Evolutionary conservation across 2,888 invertebrate genomes (phyloP), one percentile per base, ranked within the genome.

Genomic region (Arge pagana): DNA sequence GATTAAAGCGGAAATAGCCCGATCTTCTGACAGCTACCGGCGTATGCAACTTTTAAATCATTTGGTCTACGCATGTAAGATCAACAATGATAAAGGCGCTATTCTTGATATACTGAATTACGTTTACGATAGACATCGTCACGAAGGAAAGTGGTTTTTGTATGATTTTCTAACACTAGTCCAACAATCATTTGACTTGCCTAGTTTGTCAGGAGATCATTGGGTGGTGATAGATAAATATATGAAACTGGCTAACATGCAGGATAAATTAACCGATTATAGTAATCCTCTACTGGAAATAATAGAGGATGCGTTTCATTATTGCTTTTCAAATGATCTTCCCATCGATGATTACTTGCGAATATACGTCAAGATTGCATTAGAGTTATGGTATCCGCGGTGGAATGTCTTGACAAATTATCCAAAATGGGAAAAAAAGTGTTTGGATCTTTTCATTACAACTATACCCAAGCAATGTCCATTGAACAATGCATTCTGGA

Each of bases 181-280:
- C 28, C 19, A 48, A 18, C 43, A 16, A 13, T 58, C 26, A 8
- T 68, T 68, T 26, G 53, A 69, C 7, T 10, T 72, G 0, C 39
- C 55, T 0, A 41, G 53, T 1, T 54, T 76, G 2, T 59, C 60
- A 7, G 28, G 58, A 0, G 55, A 63, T 0, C 66, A 65, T 18
- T 74, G 74, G 72, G 28, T 48, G 0, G n/a, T 68, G 1, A 21
- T 77, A 4, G 50, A 67, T 3, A 64, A 70, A 3, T 63, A 76
- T 1, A 48, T 68, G 0, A 24, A 54, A 8, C 37, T 57, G 7
- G 40, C 55, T 0, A 23, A 61, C 24, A 36, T 65, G 1, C 65
- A 60, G 30, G 33, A 56, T 6, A 0, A 8, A 0, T 1, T 19
- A 7, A 8, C 4, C 1, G 0, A 0, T 0, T 16, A 6, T 6